A percentile compares a stretch with the other conserved stretches of the same genome.
Evolutionary conservation across 2,888 invertebrate species (phyloP).

Genomic region (Volucella inflata): DNA sequence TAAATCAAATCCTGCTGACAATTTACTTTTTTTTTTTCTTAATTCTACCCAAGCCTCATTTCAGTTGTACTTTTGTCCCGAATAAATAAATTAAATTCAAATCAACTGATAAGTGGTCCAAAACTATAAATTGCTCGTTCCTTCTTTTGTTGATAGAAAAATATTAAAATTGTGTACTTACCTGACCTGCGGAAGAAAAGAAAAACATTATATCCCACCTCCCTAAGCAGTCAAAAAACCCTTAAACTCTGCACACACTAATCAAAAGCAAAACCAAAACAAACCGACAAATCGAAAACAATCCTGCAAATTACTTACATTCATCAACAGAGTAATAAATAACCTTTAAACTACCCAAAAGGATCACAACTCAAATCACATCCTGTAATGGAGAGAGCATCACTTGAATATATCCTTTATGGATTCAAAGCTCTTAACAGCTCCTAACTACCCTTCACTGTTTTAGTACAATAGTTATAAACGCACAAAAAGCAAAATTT

Average conservation of each 20-base stretch:
- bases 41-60: conserved; percentile 33
- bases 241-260: background rate
- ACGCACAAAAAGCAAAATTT: background rate
- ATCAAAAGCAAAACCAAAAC: background rate
- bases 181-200: conserved; percentile 45
- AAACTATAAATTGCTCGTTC: conserved; percentile 54
- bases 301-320: conserved; percentile 4
- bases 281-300: background rate
- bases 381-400: conserved; percentile 11
- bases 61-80: conserved; percentile 1
- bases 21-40: conserved; percentile 26
- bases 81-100: background rate
- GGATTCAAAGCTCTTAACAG: conserved; percentile 11
- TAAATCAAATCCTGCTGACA: conserved; percentile 53
- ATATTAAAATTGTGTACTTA: conserved; percentile 54
- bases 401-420: conserved; percentile 19
- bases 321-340: conserved; percentile 16
- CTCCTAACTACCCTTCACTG: too few relatives aligned
- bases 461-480: conserved; percentile 7
- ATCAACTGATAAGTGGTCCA: background rate
- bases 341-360: background rate
- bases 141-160: background rate
- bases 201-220: conserved; percentile 2
- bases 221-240: background rate
- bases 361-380: conserved; percentile 7